Evolutionary conservation across 2,797 vertebrate species (phyloP).

Genomic region (Sarcophilus harrisii): DNA sequence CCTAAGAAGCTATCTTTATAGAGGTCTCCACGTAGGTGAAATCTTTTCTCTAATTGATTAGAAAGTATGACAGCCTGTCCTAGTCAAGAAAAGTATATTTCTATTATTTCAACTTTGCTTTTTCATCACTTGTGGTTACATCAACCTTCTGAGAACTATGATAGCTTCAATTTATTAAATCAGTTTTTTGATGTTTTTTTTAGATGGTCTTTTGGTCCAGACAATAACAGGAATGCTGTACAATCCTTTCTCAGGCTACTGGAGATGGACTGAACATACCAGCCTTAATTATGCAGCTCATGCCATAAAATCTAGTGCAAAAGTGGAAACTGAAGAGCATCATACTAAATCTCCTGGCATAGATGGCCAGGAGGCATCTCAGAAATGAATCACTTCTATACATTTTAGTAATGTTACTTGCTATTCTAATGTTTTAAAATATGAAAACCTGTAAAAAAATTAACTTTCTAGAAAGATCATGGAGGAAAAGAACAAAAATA

Average conservation of each 20-base stretch:
- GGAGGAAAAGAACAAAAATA: constrained; percentile 61
- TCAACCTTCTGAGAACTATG: neutral
- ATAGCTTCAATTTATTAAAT: constrained; percentile 42
- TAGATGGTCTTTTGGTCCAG: constrained; percentile 93
- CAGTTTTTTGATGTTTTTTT: constrained; percentile 55
- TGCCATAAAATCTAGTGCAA: constrained; percentile 86
- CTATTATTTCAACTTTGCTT: neutral
- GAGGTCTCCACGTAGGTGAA: neutral
- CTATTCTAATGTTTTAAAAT: constrained; percentile 60
- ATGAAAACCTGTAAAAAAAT: constrained; percentile 16
- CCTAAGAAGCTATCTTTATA: neutral
- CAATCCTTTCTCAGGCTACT: constrained; percentile 91
- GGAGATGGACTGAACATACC: constrained; percentile 92
- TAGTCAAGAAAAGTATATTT: neutral
- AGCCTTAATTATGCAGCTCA: constrained; percentile 95
- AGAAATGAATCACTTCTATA: constrained; percentile 60
- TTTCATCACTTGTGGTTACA: constrained; percentile 9
- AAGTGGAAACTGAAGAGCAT: neutral
- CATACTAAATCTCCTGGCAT: constrained; percentile 20
- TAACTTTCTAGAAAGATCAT: constrained; percentile 57
- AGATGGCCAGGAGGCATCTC: constrained; percentile 23
- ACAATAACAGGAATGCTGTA: constrained; percentile 93
- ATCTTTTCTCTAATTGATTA: neutral
- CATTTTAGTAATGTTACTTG: constrained; percentile 56
- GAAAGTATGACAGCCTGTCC: neutral